Conservation (phyloP, 2,888 invertebrate species). For the Nomada flava region DNA sequence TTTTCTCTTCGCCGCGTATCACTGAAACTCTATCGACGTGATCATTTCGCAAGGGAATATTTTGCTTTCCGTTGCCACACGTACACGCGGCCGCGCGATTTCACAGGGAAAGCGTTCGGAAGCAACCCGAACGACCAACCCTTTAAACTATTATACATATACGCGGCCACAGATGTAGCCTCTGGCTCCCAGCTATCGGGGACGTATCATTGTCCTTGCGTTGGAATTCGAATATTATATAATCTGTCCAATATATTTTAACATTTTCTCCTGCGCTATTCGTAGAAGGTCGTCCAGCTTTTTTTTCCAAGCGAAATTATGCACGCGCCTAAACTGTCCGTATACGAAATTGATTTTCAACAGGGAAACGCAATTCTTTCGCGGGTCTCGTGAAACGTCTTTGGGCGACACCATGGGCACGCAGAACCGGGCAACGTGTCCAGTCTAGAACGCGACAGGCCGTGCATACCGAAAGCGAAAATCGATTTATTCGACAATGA, state of each 20-base stretch:
- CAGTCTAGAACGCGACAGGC: slow-evolving; percentile 40
- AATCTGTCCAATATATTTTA: slow-evolving; percentile 24
- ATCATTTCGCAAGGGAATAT: slow-evolving; percentile 30
- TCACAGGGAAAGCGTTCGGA: neutral
- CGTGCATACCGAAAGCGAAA: slow-evolving; percentile 65
- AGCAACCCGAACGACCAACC: neutral
- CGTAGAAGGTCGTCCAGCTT: slow-evolving; percentile 31
- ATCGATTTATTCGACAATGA: slow-evolving; percentile 63
- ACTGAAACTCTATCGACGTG: neutral
- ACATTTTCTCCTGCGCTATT: slow-evolving; percentile 25
- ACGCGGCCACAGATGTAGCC: too few species aligned
- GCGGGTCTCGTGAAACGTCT: slow-evolving; percentile 9
- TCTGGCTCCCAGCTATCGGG: too few species aligned
- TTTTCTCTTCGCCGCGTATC: slow-evolving; percentile 40
- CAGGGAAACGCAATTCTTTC: neutral
- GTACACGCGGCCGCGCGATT: neutral
- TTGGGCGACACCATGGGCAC: neutral
- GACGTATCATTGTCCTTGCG: neutral
- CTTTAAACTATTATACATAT: too few species aligned
- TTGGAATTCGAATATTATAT: slow-evolving; percentile 21
- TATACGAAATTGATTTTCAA: neutral
- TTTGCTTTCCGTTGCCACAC: slow-evolving; percentile 3
- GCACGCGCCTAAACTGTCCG: slow-evolving; percentile 22
- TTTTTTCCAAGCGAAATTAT: slow-evolving; percentile 28
- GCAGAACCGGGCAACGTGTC: slow-evolving; percentile 34